Base-by-base conservation (phyloP, 2,797 vertebrate genomes). In the Chiroxiphia lanceolata region DNA sequence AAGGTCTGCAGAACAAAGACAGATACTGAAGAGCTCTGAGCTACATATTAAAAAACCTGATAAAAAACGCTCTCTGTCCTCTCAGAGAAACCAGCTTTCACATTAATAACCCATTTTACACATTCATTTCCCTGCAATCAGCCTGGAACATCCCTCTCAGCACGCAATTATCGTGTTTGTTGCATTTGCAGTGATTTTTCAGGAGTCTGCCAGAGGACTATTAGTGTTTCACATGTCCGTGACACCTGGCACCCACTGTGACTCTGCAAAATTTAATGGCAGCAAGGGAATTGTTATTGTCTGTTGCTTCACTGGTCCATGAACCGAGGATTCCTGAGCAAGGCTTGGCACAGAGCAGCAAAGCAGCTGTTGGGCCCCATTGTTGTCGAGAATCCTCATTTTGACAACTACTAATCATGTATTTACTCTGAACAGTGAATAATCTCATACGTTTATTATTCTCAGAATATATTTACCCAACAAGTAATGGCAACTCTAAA, bases 391-490 rank as follows among this genome's bases (percentile, higher is more conserved):
- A 92, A 92, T 60, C 56, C 0, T 10, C 89, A 27, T 95, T 94
- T 61, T 86, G 94, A 95, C 93, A 96, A 93, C 95, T 61, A 81
- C 91, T 97, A 96, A 96, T 97, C 94, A 95, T 86, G 91, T 90
- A 92, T 92, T 96, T 96, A 91, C 79, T 92, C 79, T 74, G 53
- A 96, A 91, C 72, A 93, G 22, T 72, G 91, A 93, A 93, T 90
- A 93, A 91, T 92, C 76, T 94, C 89, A 92, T 48, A 89, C 69
- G 47, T 81, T 75, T 87, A 93, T 91, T 93, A 89, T 75, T 86
- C 82, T 83, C 84, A 21, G 34, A 85, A 72, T 88, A 21, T 78
- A 95, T 97, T 95, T 95, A 71, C 53, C 81, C 94, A 94, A 91
- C 60, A 90, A 89, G 65, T 61, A 71, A 86, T 69, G 87, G 89